Percentiles rank a stretch among this genome's conserved stretches.
Conservation (phyloP, 1,140 invertebrate genomes). For the Drosophila obscura region DNA sequence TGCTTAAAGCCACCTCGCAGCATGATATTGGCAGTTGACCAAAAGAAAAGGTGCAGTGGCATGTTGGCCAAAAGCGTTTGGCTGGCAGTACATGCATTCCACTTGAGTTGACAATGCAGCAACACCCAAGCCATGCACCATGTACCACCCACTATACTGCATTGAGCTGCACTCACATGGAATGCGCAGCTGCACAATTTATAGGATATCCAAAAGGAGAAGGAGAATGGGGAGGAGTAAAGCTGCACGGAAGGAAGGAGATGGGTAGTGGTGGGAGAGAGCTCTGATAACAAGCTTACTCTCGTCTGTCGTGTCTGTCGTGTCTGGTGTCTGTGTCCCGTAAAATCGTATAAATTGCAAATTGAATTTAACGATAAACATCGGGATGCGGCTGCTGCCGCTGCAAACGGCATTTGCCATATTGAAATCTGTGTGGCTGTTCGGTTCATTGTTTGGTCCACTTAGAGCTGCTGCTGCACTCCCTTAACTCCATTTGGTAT, state of each 20-base stretch:
- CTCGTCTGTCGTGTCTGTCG: not conserved
- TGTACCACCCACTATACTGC: conserved; percentile 30
- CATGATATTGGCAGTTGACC: conserved; percentile 69
- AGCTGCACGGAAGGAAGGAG: not conserved
- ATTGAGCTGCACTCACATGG: conserved; percentile 65
- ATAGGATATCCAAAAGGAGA: conserved; percentile 54
- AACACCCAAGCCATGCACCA: conserved; percentile 16
- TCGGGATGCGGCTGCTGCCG: conserved; percentile 27
- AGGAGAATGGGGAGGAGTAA: conserved; percentile 13
- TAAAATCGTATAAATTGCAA: conserved; percentile 81
- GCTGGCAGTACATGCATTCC: conserved; percentile 54
- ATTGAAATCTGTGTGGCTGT: conserved; percentile 46
- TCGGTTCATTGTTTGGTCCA: conserved; percentile 44
- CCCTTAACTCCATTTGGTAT: conserved; percentile 12
- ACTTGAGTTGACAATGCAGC: conserved; percentile 63
- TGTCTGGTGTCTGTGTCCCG: conserved; percentile 29
- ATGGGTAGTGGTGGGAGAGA: conserved; percentile 5
- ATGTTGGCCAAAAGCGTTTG: conserved; percentile 15
- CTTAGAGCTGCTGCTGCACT: conserved; percentile 23
- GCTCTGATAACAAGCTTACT: conserved; percentile 63
- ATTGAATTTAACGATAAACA: conserved; percentile 81
- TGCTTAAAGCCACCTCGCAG: conserved; percentile 50
- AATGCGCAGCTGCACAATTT: conserved; percentile 77
- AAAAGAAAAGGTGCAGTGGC: conserved; percentile 30
- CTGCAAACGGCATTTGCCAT: conserved; percentile 30